Conservation (phyloP, 2,113 vertebrate genomes). For the Cheilinus undulatus region DNA sequence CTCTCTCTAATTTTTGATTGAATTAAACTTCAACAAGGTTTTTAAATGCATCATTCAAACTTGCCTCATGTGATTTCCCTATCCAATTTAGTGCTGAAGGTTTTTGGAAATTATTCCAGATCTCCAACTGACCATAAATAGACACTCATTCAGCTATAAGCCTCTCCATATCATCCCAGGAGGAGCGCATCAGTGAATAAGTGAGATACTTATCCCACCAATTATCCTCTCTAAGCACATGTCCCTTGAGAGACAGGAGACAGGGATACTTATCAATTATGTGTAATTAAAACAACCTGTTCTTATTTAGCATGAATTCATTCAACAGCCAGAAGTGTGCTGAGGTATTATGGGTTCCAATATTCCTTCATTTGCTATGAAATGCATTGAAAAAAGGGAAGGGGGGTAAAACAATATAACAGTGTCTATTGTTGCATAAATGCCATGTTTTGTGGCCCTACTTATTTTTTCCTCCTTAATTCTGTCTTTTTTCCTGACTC, state of each 20-base stretch:
- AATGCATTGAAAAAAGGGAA: slow-evolving; percentile 5
- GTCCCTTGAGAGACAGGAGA: slow-evolving; percentile 29
- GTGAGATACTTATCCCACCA: slow-evolving; percentile 43
- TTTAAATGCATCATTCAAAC: background rate
- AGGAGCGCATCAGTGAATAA: slow-evolving; percentile 46
- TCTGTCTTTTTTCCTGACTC: background rate
- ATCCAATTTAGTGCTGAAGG: slow-evolving; percentile 5
- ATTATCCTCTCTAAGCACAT: slow-evolving; percentile 52
- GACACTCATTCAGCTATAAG: slow-evolving; percentile 14
- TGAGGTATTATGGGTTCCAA: slow-evolving; percentile 3
- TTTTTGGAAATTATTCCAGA: slow-evolving; percentile 23
- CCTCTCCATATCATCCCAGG: slow-evolving; percentile 45
- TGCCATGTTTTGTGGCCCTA: slow-evolving; percentile 4
- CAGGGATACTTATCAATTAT: slow-evolving; percentile 29
- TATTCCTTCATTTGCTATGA: background rate
- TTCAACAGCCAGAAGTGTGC: slow-evolving; percentile 24
- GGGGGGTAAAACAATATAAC: background rate
- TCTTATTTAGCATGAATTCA: slow-evolving; percentile 27
- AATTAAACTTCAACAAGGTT: too few relatives aligned
- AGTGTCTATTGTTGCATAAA: background rate
- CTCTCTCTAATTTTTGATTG: too few relatives aligned
- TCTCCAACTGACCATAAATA: slow-evolving; percentile 47
- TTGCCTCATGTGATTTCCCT: slow-evolving; percentile 9
- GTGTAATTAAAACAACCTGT: slow-evolving; percentile 24
- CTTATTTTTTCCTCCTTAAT: background rate